A percentile compares a stretch with the other conserved stretches of the same genome.
Evolutionary conservation across 2,888 invertebrate genomes (phyloP).

Genomic region (Ormyrus nitidulus): DNA sequence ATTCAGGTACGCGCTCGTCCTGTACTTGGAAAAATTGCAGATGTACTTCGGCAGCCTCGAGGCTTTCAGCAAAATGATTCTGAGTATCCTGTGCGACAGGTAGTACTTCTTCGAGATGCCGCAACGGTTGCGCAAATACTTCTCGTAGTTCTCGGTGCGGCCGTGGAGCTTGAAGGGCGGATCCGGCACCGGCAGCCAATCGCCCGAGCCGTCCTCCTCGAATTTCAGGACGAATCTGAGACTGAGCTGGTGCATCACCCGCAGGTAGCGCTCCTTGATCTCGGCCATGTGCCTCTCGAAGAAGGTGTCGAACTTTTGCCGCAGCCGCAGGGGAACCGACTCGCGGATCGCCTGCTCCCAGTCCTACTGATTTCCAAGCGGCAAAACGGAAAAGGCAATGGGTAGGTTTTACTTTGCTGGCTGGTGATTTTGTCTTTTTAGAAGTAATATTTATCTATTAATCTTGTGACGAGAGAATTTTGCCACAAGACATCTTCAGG

Average conservation of each 20-base stretch:
- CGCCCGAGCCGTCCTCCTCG: conserved; percentile 76
- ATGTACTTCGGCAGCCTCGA: conserved; percentile 78
- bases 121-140: conserved; percentile 79
- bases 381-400: background rate
- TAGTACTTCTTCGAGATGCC: conserved; percentile 79
- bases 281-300: conserved; percentile 78
- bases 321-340: conserved; percentile 78
- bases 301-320: conserved; percentile 78
- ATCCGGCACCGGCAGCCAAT: conserved; percentile 75
- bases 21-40: conserved; percentile 77
- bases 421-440: background rate
- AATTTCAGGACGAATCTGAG: conserved; percentile 81
- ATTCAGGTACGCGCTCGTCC: conserved; percentile 74
- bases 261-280: conserved; percentile 68
- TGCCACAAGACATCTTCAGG: background rate
- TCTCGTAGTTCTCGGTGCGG: conserved; percentile 79
- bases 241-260: conserved; percentile 77
- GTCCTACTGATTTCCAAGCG: conserved; percentile 58
- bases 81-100: conserved; percentile 81
- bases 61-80: conserved; percentile 78
- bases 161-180: conserved; percentile 80
- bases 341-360: conserved; percentile 79
- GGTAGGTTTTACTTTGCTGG: no score
- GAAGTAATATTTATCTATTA: background rate
- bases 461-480: background rate